phyloP scores from a whole-genome alignment of 1,140 invertebrate species.

The Aethina tumida region DNA sequence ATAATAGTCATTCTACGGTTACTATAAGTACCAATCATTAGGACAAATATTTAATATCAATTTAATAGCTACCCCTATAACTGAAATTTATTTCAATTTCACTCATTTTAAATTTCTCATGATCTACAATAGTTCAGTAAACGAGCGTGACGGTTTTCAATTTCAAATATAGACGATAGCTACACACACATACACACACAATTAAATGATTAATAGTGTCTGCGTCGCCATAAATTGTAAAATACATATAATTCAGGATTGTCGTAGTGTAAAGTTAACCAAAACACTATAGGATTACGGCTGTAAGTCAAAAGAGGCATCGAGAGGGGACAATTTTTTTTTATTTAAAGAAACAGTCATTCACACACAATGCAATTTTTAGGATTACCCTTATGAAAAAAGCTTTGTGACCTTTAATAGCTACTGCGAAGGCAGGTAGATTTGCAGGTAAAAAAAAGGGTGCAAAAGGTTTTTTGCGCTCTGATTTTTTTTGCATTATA shows the following conservation, averaged over 20 bases:
- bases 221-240: constrained; percentile 11
- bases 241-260: constrained; percentile 11
- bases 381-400: constrained; percentile 12
- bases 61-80: too few relatives aligned
- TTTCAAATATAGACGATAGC: too few relatives aligned
- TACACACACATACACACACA: too few relatives aligned
- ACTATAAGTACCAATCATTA: too few relatives aligned
- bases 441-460: constrained; percentile 7
- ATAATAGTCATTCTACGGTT: too few relatives aligned
- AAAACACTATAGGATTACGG: constrained; percentile 17
- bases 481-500: constrained; percentile 6
- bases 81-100: too few relatives aligned
- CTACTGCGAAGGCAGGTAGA: constrained; percentile 14
- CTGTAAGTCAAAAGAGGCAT: constrained; percentile 17
- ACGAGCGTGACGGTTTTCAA: too few relatives aligned
- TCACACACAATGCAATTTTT: constrained; percentile 15
- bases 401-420: constrained; percentile 10
- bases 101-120: too few relatives aligned
- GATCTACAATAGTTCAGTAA: too few relatives aligned
- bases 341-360: constrained; percentile 13
- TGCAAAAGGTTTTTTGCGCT: constrained; percentile 1
- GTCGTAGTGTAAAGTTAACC: constrained; percentile 10
- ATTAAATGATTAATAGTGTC: constrained; percentile 17
- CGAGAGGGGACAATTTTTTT: constrained; percentile 11
- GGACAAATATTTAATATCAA: too few relatives aligned